These are phyloP conservation scores for Tokudaia tokunoshimensis DNA, from an alignment of 2,797 vertebrate genomes.

Conservation along the genomic window DNA sequence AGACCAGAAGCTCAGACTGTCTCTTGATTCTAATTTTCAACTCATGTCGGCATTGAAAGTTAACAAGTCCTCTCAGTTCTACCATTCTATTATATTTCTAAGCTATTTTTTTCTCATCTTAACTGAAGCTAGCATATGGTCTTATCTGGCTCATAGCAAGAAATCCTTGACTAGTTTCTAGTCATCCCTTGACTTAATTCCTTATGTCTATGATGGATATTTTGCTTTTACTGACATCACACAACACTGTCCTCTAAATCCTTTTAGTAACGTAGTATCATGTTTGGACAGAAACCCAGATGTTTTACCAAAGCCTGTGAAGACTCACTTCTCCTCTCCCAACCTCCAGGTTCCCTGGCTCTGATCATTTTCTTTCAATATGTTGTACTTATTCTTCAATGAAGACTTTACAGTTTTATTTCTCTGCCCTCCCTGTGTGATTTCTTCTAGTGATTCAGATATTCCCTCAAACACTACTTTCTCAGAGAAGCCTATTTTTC, in stretches of 20 bases:
- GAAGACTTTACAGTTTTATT: neutral
- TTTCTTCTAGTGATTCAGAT: neutral
- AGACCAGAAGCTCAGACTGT: neutral
- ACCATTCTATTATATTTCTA: neutral
- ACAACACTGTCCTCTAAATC: neutral
- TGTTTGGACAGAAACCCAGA: neutral
- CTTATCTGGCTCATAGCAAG: neutral
- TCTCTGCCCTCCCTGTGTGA: neutral
- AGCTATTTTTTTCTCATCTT: neutral
- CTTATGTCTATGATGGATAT: neutral
- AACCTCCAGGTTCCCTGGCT: neutral
- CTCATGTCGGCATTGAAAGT: neutral
- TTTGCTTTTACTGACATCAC: neutral
- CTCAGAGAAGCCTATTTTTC: neutral
- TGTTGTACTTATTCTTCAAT: neutral
- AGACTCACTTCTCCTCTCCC: neutral
- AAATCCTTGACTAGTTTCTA: neutral
- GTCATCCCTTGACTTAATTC: neutral
- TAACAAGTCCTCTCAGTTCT: neutral
- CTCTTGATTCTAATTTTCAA: neutral
- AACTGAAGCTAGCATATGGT: neutral
- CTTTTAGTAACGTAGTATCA: neutral
- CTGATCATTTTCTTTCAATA: neutral
- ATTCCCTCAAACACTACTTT: neutral
- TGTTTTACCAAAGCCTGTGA: neutral